Conservation (phyloP, 2,888 invertebrate genomes). For the Tetheella fluctuosa region DNA sequence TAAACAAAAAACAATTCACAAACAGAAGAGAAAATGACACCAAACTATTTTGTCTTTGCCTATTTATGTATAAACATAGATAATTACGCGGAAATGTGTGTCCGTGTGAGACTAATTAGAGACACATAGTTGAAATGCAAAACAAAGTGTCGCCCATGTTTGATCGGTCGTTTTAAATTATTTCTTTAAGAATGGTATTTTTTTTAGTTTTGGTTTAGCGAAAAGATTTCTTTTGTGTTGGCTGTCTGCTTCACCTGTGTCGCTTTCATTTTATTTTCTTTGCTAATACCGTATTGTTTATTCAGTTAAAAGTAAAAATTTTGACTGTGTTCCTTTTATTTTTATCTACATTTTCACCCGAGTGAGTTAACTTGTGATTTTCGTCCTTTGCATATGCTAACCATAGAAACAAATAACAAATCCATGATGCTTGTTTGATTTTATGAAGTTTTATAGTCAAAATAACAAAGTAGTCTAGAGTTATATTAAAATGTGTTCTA, state of each 20-base stretch:
- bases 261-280: conserved; percentile 36
- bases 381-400: too few species aligned
- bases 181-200: conserved; percentile 42
- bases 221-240: conserved; percentile 52
- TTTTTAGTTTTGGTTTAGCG: conserved; percentile 27
- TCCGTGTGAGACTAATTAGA: conserved; percentile 5
- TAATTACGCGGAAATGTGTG: conserved; percentile 8
- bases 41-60: too few species aligned
- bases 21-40: too few species aligned
- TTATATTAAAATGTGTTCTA: too few species aligned
- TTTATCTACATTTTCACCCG: neutral
- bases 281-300: conserved; percentile 38
- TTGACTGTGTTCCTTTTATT: neutral
- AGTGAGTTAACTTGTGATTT: too few species aligned
- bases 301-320: conserved; percentile 37
- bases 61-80: neutral
- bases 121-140: conserved; percentile 3
- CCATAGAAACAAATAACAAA: too few species aligned
- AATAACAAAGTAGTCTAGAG: too few species aligned
- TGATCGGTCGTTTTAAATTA: neutral
- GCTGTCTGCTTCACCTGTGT: conserved; percentile 46
- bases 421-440: too few species aligned
- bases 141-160: neutral
- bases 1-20: too few species aligned
- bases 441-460: too few species aligned